Conservation (phyloP, 1,140 invertebrate species). For the Aradophagus sp. region DNA sequence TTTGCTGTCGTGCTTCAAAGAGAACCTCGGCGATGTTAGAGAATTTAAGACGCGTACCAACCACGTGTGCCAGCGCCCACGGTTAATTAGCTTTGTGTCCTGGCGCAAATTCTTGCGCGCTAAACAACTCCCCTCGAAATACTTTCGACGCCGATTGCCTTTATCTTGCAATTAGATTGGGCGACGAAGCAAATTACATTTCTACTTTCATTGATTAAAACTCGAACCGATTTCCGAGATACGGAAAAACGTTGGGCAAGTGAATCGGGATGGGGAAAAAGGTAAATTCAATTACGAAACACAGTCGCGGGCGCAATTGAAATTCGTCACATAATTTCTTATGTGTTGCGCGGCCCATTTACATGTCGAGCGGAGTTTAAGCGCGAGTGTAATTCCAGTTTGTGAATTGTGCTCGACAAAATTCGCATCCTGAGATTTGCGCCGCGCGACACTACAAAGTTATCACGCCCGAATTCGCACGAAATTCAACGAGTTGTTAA, state of each 20-base stretch:
- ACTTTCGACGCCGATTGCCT: too few species aligned
- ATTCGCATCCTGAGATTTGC: constrained; percentile 33
- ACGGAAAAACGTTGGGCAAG: neutral
- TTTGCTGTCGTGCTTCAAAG: constrained; percentile 49
- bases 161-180: too few species aligned
- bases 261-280: too few species aligned
- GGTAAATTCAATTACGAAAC: too few species aligned
- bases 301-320: too few species aligned
- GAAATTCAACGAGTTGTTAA: constrained; percentile 40
- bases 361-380: constrained; percentile 21
- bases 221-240: too few species aligned
- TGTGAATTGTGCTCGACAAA: constrained; percentile 38
- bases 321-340: constrained; percentile 26
- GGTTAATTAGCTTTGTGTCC: constrained; percentile 44
- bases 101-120: constrained; percentile 18
- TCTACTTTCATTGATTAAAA: too few species aligned
- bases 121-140: constrained; percentile 7
- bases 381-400: constrained; percentile 33
- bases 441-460: constrained; percentile 30
- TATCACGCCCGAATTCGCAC: constrained; percentile 33
- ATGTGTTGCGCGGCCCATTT: constrained; percentile 9
- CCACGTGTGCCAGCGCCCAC: constrained; percentile 23
- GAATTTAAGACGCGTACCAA: constrained; percentile 36
- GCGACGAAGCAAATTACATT: too few species aligned
- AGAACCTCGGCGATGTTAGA: constrained; percentile 20